A percentile compares a stretch with the other conserved stretches of the same genome.
These are phyloP conservation scores for Microplitis mediator DNA, from an alignment of 1,140 invertebrate genomes.

Conservation along the genomic window DNA sequence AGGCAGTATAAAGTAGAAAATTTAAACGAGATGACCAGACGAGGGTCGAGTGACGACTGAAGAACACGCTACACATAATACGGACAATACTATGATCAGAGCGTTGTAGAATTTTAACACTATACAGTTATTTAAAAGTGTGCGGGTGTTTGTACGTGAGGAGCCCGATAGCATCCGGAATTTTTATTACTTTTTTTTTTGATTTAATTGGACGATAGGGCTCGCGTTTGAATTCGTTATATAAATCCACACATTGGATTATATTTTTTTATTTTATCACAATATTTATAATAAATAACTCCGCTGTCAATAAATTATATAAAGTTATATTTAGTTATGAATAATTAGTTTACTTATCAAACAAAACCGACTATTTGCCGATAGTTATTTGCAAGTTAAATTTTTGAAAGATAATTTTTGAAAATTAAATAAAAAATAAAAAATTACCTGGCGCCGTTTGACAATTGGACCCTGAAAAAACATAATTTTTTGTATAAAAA, in stretches of 20 bases:
- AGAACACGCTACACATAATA: constrained; percentile 27
- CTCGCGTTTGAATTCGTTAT: no score
- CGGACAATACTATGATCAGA: not conserved
- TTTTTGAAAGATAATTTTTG: constrained; percentile 11
- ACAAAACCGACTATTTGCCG: no score
- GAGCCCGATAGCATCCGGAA: constrained; percentile 19
- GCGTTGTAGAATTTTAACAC: not conserved
- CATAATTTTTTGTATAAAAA: constrained; percentile 25
- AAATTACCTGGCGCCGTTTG: constrained; percentile 57
- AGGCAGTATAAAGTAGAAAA: no score
- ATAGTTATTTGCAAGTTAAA: no score
- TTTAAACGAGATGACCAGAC: constrained; percentile 19
- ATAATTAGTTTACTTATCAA: no score
- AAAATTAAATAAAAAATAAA: not conserved
- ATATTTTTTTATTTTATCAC: no score
- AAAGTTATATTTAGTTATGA: no score
- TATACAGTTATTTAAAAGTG: no score
- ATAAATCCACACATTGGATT: no score
- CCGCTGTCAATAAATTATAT: no score
- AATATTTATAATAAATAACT: no score
- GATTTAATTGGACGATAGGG: no score
- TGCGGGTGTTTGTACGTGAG: constrained; percentile 3
- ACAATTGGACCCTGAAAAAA: constrained; percentile 54
- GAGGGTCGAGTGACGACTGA: constrained; percentile 50
- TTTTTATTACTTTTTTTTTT: not conserved